Percentiles rank a stretch among this genome's conserved stretches.
Evolutionary conservation across 2,113 vertebrate genomes (phyloP).

Genomic region (Oceanodroma tethys): DNA sequence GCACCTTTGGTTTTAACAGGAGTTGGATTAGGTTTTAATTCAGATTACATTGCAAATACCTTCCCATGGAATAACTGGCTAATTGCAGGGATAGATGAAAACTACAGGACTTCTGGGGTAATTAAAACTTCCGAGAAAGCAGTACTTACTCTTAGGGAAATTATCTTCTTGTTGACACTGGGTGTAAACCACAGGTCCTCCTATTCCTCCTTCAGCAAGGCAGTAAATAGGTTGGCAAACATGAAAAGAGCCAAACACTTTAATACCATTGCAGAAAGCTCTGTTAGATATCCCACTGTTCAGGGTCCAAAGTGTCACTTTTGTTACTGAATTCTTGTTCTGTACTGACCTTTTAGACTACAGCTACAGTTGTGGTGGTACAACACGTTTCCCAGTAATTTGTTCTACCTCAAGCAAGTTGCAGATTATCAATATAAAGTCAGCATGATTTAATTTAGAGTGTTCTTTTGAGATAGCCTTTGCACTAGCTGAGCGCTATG

Average conservation of each 20-base stretch:
- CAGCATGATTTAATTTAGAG: not conserved
- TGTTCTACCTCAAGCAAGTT: not conserved
- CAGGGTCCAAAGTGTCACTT: slow-evolving; percentile 41
- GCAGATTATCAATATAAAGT: not conserved
- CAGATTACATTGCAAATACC: slow-evolving; percentile 54
- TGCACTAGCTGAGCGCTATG: not conserved
- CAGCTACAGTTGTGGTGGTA: not conserved
- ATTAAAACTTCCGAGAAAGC: slow-evolving; percentile 32
- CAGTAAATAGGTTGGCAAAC: slow-evolving; percentile 29
- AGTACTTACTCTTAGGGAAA: slow-evolving; percentile 40
- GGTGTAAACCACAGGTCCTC: slow-evolving; percentile 11
- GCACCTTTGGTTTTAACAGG: not conserved
- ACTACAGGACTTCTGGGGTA: slow-evolving; percentile 12
- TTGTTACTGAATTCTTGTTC: slow-evolving; percentile 52
- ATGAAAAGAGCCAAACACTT: slow-evolving; percentile 7
- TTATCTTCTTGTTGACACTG: slow-evolving; percentile 31
- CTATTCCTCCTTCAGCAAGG: not conserved
- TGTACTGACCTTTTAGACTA: slow-evolving; percentile 35
- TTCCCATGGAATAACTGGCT: not conserved
- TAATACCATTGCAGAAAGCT: slow-evolving; percentile 23
- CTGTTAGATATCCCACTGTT: not conserved
- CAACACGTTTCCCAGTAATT: not conserved
- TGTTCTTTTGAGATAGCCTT: not conserved
- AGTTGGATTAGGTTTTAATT: slow-evolving; percentile 22
- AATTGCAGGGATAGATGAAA: slow-evolving; percentile 27